Conservation (phyloP, 2,797 vertebrate genomes). For the Ciconia nigra region DNA sequence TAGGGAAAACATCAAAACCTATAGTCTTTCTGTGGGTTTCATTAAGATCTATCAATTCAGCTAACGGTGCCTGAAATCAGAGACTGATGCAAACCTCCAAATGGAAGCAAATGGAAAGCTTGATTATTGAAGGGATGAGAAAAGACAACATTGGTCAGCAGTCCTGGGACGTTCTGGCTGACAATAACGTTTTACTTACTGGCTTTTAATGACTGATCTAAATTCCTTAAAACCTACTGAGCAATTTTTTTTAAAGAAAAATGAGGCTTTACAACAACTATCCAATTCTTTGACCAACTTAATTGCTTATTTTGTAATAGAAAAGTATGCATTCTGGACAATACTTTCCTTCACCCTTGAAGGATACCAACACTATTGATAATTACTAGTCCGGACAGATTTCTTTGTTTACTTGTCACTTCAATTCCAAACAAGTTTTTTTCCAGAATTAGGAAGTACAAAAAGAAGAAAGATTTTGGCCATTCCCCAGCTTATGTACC, state of each 20-base stretch:
- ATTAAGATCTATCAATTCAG: background rate
- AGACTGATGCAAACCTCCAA: background rate
- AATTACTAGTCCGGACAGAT: background rate
- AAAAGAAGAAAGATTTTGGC: background rate
- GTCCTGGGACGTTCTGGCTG: background rate
- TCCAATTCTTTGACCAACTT: background rate
- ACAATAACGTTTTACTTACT: background rate
- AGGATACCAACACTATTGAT: background rate
- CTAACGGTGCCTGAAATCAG: background rate
- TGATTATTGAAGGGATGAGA: background rate
- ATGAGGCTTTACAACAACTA: background rate
- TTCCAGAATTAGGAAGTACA: background rate
- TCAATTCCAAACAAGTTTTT: background rate
- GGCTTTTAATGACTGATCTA: background rate
- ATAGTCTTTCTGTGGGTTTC: background rate
- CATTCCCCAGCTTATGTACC: rapidly evolving
- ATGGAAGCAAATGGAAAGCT: background rate
- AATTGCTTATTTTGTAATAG: background rate
- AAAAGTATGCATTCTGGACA: background rate
- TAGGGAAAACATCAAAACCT: background rate
- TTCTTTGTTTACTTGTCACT: background rate
- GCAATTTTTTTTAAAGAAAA: background rate
- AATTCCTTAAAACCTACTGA: background rate
- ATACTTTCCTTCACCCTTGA: background rate
- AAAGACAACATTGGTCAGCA: background rate